Base-by-base conservation (phyloP, 2,797 vertebrate species). In the Decapterus maruadsi region DNA sequence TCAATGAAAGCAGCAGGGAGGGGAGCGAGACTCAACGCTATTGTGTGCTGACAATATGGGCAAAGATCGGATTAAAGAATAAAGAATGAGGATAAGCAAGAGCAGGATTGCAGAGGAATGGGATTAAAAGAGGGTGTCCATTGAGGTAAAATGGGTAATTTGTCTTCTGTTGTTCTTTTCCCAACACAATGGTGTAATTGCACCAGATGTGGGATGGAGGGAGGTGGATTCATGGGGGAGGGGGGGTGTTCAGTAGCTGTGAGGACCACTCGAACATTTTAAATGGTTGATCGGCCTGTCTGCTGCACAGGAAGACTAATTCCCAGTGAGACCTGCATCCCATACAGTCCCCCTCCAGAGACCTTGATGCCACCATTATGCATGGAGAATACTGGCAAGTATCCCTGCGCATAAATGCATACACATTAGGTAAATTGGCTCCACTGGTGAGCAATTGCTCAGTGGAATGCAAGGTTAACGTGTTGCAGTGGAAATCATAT, bases 321-420 rank as follows among this genome's bases (percentile, higher is more conserved):
- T 86, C 82, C 70, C 60, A 72, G 17, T 34, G 29, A 61, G 75
- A 72, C 64, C 63, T 34, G 36, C 58, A 65, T 77, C 63, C 48
- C 38, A 45, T 42, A 57, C 59, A 51, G 64, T 46, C 26, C 50
- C 14, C 46, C 63, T 56, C 57, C 53, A 61, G 71, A 80, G 36
- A 62, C 59, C 56, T 51, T 48, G 38, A 67, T 74, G 60, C 46
- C 59, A 72, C 80, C 62, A 78, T 82, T 72, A 84, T 80, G 59
- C 45, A 78, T 42, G 16, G 54, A 75, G 42, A 75, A 79, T 57
- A 75, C 10, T 43, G 53, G 68, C 45, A 76, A 72, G 56, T 57
- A 65, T 75, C 61, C 66, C 42, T 62, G 72, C 82, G 70, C 70
- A 85, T 84, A 85, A 81, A 89, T 80, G 65, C 73, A 92, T 88